Percentiles rank a stretch among this genome's conserved stretches.
phyloP scores from a whole-genome alignment of 1,140 invertebrate genomes.

The Dinothrombium tinctorium region DNA sequence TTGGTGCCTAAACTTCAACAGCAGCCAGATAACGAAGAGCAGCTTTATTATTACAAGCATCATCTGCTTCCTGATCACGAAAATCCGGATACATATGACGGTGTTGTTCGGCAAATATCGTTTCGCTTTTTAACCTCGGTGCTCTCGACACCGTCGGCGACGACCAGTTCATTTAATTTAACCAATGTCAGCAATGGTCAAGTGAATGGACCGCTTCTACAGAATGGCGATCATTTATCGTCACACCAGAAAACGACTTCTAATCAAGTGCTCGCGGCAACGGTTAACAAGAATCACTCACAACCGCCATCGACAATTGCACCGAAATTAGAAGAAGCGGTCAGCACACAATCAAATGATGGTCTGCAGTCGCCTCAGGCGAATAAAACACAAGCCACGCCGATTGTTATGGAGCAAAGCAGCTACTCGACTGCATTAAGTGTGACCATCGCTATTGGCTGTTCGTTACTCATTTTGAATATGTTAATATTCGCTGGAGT shows the following conservation, averaged over 20 bases:
- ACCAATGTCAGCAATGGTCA: too few relatives aligned
- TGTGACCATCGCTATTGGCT: constrained; percentile 72
- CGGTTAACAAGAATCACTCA: too few relatives aligned
- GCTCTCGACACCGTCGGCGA: too few relatives aligned
- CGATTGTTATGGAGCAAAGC: constrained; percentile 3
- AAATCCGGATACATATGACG: constrained; percentile 26
- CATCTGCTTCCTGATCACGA: constrained; percentile 49
- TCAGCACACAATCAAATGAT: too few relatives aligned
- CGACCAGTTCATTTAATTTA: too few relatives aligned
- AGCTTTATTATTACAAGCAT: constrained; percentile 47
- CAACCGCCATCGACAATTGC: too few relatives aligned
- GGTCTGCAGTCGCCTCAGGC: neutral
- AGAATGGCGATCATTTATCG: too few relatives aligned
- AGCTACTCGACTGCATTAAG: constrained; percentile 57
- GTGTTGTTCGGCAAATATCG: constrained; percentile 11
- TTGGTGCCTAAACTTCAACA: constrained; percentile 63
- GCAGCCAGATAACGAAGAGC: constrained; percentile 18
- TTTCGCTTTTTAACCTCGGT: too few relatives aligned
- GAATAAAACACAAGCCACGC: constrained; percentile 4
- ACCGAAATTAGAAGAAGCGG: too few relatives aligned
- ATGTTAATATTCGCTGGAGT: constrained; percentile 59
- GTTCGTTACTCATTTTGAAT: constrained; percentile 62
- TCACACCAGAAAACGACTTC: too few relatives aligned
- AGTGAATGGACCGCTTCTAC: too few relatives aligned
- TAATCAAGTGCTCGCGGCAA: too few relatives aligned